Evolutionary conservation across 2,113 vertebrate species (phyloP).

Genomic region (Peromyscus leucopus): DNA sequence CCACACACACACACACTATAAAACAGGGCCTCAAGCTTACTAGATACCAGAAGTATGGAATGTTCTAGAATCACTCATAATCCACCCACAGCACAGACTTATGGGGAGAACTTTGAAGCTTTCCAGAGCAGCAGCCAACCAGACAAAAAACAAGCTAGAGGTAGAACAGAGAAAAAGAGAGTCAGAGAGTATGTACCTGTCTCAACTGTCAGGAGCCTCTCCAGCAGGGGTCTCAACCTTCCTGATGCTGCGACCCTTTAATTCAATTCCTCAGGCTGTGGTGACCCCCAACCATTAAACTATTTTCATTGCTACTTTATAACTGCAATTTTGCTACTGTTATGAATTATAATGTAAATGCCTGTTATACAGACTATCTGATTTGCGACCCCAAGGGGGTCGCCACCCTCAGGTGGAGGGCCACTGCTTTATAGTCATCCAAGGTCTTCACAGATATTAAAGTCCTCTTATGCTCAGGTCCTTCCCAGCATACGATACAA

Average conservation of each 20-base stretch:
- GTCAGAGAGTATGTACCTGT: neutral
- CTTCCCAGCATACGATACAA: neutral
- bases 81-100: neutral
- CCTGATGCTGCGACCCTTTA: too few species aligned
- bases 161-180: neutral
- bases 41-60: neutral
- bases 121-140: neutral
- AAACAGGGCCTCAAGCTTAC: neutral
- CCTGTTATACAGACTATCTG: too few species aligned
- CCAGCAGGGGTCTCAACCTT: too few species aligned
- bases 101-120: neutral
- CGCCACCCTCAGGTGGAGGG: too few species aligned
- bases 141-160: neutral
- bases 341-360: too few species aligned
- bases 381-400: too few species aligned
- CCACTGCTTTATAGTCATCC: neutral
- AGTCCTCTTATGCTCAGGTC: neutral
- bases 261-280: too few species aligned
- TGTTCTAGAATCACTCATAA: neutral
- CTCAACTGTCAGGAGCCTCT: neutral
- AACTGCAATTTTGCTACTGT: too few species aligned
- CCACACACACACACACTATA: neutral
- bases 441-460: neutral
- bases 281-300: too few species aligned
- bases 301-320: too few species aligned